These are phyloP conservation scores for Myotis davidii DNA, from an alignment of 2,113 vertebrate genomes.

Conservation along the genomic window DNA sequence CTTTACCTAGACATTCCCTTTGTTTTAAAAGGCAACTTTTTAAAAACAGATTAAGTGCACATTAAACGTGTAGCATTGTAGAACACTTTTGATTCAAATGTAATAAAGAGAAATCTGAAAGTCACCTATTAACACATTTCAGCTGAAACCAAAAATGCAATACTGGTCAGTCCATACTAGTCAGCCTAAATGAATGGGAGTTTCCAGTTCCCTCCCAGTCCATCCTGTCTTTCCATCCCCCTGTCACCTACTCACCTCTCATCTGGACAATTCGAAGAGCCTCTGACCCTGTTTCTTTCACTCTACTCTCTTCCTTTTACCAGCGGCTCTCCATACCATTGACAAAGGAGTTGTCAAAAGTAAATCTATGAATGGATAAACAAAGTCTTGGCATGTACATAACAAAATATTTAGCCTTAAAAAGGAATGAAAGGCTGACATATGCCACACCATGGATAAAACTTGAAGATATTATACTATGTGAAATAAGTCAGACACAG, in stretches of 20 bases:
- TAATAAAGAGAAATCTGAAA: neutral
- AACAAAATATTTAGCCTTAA: neutral
- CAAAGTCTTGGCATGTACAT: neutral
- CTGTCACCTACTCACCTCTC: neutral
- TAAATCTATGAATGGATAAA: neutral
- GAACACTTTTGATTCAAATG: neutral
- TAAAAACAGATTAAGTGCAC: neutral
- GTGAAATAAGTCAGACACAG: neutral
- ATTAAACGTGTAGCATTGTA: neutral
- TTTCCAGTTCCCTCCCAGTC: neutral
- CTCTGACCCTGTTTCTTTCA: neutral
- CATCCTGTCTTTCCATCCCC: neutral
- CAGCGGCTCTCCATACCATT: neutral
- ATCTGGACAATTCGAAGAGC: neutral
- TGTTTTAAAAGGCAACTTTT: constrained; percentile 10
- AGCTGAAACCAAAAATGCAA: neutral
- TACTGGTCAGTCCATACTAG: neutral
- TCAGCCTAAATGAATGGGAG: neutral
- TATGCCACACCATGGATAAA: neutral
- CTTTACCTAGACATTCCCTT: neutral
- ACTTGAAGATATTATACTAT: neutral
- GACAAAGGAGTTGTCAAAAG: neutral
- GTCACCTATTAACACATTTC: neutral
- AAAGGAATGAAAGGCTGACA: neutral
- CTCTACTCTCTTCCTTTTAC: neutral